A percentile compares a stretch with the other conserved stretches of the same genome.
These are phyloP conservation scores for Toxotes lorentzi DNA, from an alignment of 2,797 vertebrate genomes.

Conservation along the genomic window DNA sequence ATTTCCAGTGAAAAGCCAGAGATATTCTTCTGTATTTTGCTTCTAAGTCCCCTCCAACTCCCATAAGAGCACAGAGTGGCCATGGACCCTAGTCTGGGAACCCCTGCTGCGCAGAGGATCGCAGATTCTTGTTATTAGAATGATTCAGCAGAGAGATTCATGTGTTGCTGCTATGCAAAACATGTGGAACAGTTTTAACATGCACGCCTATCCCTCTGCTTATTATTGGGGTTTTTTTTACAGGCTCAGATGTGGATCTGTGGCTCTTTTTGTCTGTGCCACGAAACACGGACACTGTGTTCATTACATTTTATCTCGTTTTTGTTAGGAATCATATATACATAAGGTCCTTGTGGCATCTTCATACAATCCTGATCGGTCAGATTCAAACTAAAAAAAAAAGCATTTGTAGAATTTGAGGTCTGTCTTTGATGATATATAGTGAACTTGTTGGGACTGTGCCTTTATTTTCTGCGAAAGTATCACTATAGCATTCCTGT, in stretches of 20 bases:
- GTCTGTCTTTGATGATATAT: neutral
- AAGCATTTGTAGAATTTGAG: neutral
- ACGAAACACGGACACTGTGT: neutral
- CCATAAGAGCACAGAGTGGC: neutral
- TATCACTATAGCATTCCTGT: neutral
- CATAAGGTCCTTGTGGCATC: neutral
- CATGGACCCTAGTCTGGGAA: conserved; percentile 2
- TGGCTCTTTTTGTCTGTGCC: neutral
- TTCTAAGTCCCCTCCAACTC: neutral
- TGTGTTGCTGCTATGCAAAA: conserved; percentile 39
- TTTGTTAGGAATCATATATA: neutral
- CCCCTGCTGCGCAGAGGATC: conserved; percentile 27
- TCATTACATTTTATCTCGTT: neutral
- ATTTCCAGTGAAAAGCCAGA: neutral
- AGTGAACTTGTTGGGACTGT: neutral
- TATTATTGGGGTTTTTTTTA: conserved; percentile 10
- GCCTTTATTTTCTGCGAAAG: neutral
- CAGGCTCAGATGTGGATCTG: conserved; percentile 4
- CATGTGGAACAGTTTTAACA: conserved; percentile 34
- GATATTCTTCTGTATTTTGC: neutral
- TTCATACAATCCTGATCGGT: neutral
- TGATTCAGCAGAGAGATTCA: conserved; percentile 40
- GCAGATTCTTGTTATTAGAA: conserved; percentile 30
- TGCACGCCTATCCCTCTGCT: conserved; percentile 20
- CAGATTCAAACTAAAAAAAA: neutral